Evolutionary conservation across 2,113 vertebrate species (phyloP), one percentile per base, ranked within the genome.

Genomic region (Vireo altiloquus): DNA sequence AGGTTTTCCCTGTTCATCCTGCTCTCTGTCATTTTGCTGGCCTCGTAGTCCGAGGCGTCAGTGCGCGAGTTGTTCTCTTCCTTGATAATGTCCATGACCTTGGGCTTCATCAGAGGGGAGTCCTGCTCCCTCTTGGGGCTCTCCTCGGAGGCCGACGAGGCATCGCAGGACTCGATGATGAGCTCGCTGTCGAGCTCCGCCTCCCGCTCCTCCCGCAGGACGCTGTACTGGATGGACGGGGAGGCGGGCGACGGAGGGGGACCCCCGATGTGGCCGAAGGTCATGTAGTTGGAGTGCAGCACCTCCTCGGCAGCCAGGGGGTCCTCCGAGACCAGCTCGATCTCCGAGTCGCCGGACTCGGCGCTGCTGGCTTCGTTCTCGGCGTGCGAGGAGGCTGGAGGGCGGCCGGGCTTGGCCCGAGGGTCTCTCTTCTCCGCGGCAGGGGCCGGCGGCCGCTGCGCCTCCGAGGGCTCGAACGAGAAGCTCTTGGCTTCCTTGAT

Each of bases 141-240:
- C 97, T 99, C 99, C 94, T 99, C 99, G 0, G 99, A 99, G n/a
- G 99, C 99, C 0, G 99, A 98, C 0, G 98, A 98, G 47, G 98
- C 98, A 0, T 98, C 98, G 3, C 98, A 98, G 1, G 98, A 99
- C 97, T 99, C 99, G 2, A 99, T 99, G 97, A 99, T 98, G 92
- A 99, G 99, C 96, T 99, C 99, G 7, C 99, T 99, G 98, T 99
- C 99, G 3, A 99, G 98, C 98, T 99, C 99, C 0, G 99, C 99
- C 97, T 99, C 99, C 18, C 99, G 98, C 96, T 99, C 99, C 96
- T 99, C 99, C 54, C 99, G 97, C 95, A 99, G 98, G 95, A 99
- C 99, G 98, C 99, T 99, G 98, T 99, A 99, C 97, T 98, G 98
- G 87, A 98, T 98, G 57, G 98, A 98, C 1, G 98, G 98, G 1